A percentile compares a stretch with the other conserved stretches of the same genome.
phyloP scores from a whole-genome alignment of 2,797 vertebrate species.

The Cuculus canorus region DNA sequence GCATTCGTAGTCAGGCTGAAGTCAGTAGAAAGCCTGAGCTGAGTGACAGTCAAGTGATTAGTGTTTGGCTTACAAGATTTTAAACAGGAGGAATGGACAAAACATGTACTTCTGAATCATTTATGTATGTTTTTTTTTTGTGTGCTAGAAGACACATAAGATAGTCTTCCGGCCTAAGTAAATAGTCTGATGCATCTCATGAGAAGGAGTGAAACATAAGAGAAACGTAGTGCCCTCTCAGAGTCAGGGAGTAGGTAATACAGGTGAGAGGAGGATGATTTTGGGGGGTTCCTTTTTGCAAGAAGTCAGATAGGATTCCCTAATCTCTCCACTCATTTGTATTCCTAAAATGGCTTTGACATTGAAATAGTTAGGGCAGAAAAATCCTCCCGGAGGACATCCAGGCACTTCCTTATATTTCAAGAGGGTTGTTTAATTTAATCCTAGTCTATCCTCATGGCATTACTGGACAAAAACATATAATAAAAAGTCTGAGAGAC shows the following conservation, averaged over 20 bases:
- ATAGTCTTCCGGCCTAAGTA: background rate
- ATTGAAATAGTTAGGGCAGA: background rate
- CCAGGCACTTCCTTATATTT: background rate
- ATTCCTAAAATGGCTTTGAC: constrained; percentile 35
- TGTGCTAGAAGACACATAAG: background rate
- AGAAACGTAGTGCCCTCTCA: background rate
- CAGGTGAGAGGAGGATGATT: background rate
- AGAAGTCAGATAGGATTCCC: background rate
- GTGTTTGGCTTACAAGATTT: constrained; percentile 21
- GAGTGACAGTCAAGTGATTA: background rate
- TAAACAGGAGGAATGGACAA: constrained; percentile 34
- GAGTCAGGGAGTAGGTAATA: background rate
- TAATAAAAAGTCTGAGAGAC: background rate
- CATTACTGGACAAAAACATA: background rate
- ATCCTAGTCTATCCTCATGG: background rate
- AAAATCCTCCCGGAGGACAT: constrained; percentile 22
- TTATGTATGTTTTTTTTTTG: background rate
- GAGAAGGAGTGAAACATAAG: background rate
- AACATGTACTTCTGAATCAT: constrained; percentile 39
- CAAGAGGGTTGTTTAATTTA: constrained; percentile 12
- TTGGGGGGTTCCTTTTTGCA: background rate
- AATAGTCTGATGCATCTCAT: background rate
- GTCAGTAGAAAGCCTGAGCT: background rate
- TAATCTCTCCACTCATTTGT: background rate
- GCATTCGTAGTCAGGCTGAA: background rate